Conservation (phyloP, 2,113 vertebrate species). For the Bubalus kerabau region DNA sequence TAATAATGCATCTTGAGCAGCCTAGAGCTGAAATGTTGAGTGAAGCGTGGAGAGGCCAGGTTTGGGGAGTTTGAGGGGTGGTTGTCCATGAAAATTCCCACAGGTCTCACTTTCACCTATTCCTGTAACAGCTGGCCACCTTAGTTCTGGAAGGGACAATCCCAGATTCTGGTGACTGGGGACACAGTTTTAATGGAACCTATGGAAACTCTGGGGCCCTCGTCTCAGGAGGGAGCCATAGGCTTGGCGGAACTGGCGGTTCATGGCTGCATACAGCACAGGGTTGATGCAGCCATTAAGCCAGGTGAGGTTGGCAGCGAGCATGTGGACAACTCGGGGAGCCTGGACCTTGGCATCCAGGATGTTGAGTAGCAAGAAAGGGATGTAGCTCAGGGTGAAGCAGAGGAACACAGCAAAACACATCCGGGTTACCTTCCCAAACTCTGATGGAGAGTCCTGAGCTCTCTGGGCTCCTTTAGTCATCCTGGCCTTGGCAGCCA, state of each 20-base stretch:
- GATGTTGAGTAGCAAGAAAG: conserved; percentile 88
- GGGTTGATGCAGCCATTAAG: conserved; percentile 92
- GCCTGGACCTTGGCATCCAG: conserved; percentile 79
- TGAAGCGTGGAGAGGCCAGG: background rate
- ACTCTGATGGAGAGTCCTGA: conserved; percentile 80
- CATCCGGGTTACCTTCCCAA: conserved; percentile 87
- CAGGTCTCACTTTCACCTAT: background rate
- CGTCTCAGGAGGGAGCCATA: conserved; percentile 79
- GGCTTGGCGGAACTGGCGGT: conserved; percentile 87
- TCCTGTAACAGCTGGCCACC: background rate
- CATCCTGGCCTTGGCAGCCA: background rate
- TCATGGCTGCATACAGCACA: conserved; percentile 89
- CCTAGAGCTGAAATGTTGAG: background rate
- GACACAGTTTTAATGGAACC: conserved; percentile 20
- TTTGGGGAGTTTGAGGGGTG: background rate
- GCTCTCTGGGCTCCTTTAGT: background rate
- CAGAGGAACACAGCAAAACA: conserved; percentile 89
- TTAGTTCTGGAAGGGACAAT: background rate
- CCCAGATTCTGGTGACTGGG: background rate
- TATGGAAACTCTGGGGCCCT: conserved; percentile 48
- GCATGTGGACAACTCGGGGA: conserved; percentile 85
- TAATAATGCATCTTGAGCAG: background rate
- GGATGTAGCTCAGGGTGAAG: conserved; percentile 85
- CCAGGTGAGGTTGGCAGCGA: conserved; percentile 90
- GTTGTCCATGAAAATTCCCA: background rate